phyloP scores from a whole-genome alignment of 1,140 invertebrate genomes.

The Nasonia vitripennis region DNA sequence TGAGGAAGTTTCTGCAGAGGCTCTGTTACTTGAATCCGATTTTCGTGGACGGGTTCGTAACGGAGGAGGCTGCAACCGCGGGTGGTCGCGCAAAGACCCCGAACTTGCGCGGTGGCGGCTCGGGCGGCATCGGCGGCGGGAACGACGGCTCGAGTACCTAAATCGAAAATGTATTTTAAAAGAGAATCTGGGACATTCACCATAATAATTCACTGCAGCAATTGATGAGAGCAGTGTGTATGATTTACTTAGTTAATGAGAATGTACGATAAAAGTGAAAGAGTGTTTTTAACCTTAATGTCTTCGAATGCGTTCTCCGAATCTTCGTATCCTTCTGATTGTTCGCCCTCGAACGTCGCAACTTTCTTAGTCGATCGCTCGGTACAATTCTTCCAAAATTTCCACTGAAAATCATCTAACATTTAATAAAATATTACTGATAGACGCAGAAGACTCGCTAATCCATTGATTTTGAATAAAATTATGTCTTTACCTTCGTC shows the following conservation, averaged over 20 bases:
- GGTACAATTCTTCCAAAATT: constrained; percentile 35
- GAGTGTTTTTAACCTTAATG: constrained; percentile 22
- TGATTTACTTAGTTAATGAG: too few species aligned
- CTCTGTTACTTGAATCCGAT: constrained; percentile 65
- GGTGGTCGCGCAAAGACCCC: constrained; percentile 49
- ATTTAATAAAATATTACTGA: constrained; percentile 41
- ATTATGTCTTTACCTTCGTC: constrained; percentile 13
- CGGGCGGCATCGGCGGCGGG: constrained; percentile 34
- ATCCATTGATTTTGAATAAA: not conserved
- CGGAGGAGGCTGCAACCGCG: not conserved
- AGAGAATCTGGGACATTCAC: not conserved
- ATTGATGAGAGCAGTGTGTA: not conserved
- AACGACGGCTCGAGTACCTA: constrained; percentile 52
- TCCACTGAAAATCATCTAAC: constrained; percentile 50
- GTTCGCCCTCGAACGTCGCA: not conserved
- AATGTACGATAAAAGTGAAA: not conserved
- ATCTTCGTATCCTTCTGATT: not conserved
- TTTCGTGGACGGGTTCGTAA: constrained; percentile 45
- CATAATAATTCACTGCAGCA: too few species aligned
- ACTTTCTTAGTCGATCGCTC: not conserved
- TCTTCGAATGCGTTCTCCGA: not conserved
- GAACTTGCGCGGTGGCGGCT: constrained; percentile 44
- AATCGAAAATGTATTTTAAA: not conserved
- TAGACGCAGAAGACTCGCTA: not conserved
- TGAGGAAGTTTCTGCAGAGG: constrained; percentile 61